Percentiles rank a stretch among this genome's conserved stretches.
Evolutionary conservation across 2,113 vertebrate species (phyloP).

Genomic region (Gadus chalcogrammus): DNA sequence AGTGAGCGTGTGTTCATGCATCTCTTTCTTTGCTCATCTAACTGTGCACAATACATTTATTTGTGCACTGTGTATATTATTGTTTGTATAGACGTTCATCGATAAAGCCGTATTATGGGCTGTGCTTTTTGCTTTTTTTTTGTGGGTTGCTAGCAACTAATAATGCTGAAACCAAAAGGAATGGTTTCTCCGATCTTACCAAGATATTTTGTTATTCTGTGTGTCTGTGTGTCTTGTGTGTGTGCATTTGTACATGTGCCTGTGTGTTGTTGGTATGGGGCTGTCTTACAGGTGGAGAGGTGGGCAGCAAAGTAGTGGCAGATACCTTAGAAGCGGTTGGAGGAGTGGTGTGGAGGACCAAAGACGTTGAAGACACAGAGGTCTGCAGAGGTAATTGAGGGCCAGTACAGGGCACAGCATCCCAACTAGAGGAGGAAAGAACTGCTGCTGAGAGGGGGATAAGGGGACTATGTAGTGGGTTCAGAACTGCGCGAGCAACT

Average conservation of each 20-base stretch:
- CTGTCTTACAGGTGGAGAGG: constrained; percentile 38
- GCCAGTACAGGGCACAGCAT: constrained; percentile 19
- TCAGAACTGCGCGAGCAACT: too few relatives aligned
- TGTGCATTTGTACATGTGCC: background rate
- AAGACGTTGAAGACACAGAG: constrained; percentile 24
- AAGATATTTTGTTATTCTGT: background rate
- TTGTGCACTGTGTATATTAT: too few relatives aligned
- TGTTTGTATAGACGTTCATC: too few relatives aligned
- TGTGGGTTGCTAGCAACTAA: too few relatives aligned
- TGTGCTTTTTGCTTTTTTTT: too few relatives aligned
- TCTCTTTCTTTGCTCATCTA: too few relatives aligned
- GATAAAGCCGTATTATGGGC: too few relatives aligned
- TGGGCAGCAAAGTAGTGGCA: constrained; percentile 22
- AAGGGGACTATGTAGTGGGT: too few relatives aligned
- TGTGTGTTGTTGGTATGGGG: constrained; percentile 4
- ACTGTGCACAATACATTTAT: too few relatives aligned
- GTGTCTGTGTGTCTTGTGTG: background rate
- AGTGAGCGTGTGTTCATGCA: too few relatives aligned
- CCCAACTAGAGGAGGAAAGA: constrained; percentile 17
- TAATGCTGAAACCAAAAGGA: too few relatives aligned
- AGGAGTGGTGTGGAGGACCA: constrained; percentile 17
- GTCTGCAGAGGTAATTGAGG: constrained; percentile 17
- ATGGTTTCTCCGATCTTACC: too few relatives aligned
- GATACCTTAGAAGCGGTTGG: constrained; percentile 19
- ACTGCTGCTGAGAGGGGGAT: background rate